A percentile compares a stretch with the other conserved stretches of the same genome.
Conservation (phyloP, 2,888 invertebrate species). For the Volucella zonaria region DNA sequence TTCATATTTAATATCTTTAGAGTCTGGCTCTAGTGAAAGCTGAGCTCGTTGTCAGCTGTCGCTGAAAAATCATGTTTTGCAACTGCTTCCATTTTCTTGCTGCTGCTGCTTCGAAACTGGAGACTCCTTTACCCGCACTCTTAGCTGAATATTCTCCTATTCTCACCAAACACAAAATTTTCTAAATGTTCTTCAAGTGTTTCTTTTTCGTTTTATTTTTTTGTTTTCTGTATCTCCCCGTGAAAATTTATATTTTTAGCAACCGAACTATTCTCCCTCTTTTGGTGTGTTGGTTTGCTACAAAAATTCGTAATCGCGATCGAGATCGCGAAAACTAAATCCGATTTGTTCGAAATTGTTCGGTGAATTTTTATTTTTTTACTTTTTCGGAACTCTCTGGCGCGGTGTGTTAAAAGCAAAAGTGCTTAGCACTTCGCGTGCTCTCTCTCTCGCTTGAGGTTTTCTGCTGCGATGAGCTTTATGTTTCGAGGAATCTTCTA, state of each 20-base stretch:
- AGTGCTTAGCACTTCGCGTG: slow-evolving; percentile 43
- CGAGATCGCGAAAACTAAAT: no score
- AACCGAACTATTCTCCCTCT: slow-evolving; percentile 23
- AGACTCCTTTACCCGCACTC: slow-evolving; percentile 42
- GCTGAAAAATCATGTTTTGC: slow-evolving; percentile 99
- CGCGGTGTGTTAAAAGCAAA: slow-evolving; percentile 58
- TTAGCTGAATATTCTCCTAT: slow-evolving; percentile 8
- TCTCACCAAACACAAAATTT: slow-evolving; percentile 16
- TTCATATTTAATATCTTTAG: slow-evolving; percentile 99
- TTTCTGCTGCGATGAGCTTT: slow-evolving; percentile 11
- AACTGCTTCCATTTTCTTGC: slow-evolving; percentile 94
- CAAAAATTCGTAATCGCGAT: no score
- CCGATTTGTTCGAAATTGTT: neutral
- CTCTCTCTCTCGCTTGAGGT: slow-evolving; percentile 29
- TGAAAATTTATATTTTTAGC: slow-evolving; percentile 20
- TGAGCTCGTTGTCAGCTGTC: slow-evolving; percentile 99
- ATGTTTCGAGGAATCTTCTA: slow-evolving; percentile 25
- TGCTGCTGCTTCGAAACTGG: slow-evolving; percentile 36
- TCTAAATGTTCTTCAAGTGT: slow-evolving; percentile 32
- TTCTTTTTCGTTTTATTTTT: slow-evolving; percentile 50
- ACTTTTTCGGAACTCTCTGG: slow-evolving; percentile 4
- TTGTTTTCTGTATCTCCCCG: no score
- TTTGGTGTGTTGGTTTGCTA: neutral
- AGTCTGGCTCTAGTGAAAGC: slow-evolving; percentile 97
- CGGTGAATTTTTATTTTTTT: slow-evolving; percentile 17